A percentile compares a stretch with the other conserved stretches of the same genome.
Evolutionary conservation across 2,888 invertebrate species (phyloP).

Genomic region (Meteorus colon): DNA sequence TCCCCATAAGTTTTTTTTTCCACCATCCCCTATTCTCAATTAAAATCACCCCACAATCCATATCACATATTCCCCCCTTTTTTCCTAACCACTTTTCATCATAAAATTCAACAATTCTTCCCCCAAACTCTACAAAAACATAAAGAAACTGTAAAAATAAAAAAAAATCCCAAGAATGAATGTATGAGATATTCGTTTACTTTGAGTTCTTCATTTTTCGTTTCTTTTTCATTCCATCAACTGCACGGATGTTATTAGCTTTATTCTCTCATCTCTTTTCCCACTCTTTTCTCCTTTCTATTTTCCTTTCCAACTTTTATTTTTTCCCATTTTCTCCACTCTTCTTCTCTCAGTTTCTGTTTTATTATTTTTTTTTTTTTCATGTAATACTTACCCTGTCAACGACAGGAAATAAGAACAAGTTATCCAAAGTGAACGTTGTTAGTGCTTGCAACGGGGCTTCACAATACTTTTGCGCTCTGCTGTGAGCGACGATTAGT

Average conservation of each 20-base stretch:
- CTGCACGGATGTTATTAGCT: constrained; percentile 68
- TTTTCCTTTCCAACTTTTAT: background rate
- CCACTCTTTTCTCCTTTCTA: background rate
- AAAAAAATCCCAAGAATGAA: background rate
- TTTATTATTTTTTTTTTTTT: background rate
- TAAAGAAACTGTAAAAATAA: background rate
- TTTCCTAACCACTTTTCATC: no score
- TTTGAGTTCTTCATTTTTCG: constrained; percentile 21
- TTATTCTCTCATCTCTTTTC: constrained; percentile 57
- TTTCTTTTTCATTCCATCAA: constrained; percentile 31
- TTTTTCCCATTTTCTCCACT: background rate
- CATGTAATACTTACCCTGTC: constrained; percentile 70
- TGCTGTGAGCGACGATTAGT: constrained; percentile 46
- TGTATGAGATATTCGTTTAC: background rate
- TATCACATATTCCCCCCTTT: no score
- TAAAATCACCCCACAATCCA: no score
- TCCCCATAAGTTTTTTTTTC: no score
- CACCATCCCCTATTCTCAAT: no score
- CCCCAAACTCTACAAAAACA: no score
- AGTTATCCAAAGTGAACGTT: constrained; percentile 58
- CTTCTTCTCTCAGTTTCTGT: background rate
- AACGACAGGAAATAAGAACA: constrained; percentile 69
- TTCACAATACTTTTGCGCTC: constrained; percentile 29
- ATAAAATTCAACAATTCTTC: no score
- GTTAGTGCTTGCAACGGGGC: constrained; percentile 47